phyloP scores from a whole-genome alignment of 2,888 invertebrate species.

The Myopa testacea region DNA sequence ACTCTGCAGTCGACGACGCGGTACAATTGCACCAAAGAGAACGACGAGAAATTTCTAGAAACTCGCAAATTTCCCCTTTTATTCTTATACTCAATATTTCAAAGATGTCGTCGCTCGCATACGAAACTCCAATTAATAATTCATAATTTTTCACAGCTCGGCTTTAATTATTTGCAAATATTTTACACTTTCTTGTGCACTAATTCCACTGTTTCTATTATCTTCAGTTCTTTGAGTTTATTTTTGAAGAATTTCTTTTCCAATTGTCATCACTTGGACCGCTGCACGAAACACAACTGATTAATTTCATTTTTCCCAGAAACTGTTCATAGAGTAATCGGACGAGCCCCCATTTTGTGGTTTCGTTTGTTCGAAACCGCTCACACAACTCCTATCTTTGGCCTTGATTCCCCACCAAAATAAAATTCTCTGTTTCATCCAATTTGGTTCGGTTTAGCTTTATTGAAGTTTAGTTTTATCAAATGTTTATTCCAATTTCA shows the following conservation, averaged over 20 bases:
- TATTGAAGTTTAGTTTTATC: no score
- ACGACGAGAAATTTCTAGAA: not conserved
- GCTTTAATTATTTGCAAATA: constrained; percentile 10
- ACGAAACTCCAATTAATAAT: not conserved
- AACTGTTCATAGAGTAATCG: no score
- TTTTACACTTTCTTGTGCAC: constrained; percentile 13
- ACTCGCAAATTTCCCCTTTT: constrained; percentile 18
- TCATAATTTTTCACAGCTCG: constrained; percentile 3
- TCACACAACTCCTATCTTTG: no score
- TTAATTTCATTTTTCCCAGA: no score
- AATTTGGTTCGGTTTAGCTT: no score
- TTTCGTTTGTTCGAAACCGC: no score
- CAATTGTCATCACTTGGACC: constrained; percentile 40
- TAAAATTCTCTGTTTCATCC: no score
- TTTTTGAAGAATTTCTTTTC: constrained; percentile 31
- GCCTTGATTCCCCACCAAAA: no score
- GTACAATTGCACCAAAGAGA: not conserved
- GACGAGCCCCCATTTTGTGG: no score
- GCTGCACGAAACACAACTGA: constrained; percentile 45
- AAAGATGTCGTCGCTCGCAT: constrained; percentile 24
- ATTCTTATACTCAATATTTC: constrained; percentile 13
- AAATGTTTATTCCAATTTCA: no score
- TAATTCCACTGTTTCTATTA: not conserved
- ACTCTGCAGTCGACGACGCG: not conserved
- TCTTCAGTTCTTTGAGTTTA: not conserved